Evolutionary conservation across 2,797 vertebrate species (phyloP).

Genomic region (Saxicola maurus): DNA sequence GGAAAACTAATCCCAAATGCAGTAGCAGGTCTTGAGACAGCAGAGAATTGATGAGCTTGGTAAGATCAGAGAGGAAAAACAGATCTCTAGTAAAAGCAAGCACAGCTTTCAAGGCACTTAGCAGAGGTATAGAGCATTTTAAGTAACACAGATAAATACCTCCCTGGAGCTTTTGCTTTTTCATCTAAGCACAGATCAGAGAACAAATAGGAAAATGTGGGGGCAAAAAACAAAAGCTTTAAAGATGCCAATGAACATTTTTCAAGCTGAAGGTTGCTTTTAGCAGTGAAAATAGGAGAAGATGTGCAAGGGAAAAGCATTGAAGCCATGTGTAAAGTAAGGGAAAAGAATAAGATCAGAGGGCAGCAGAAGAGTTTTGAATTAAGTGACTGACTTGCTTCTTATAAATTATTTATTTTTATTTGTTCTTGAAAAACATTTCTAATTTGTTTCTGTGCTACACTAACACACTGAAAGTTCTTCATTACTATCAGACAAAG

Average conservation of each 20-base stretch:
- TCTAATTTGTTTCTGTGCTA: background rate
- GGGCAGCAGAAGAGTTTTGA: background rate
- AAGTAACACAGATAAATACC: slow-evolving; percentile 50
- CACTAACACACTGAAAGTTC: background rate
- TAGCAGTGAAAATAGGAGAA: slow-evolving; percentile 1
- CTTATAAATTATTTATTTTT: background rate
- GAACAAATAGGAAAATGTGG: background rate
- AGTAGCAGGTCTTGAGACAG: background rate
- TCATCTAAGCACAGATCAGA: slow-evolving; percentile 27
- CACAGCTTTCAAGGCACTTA: slow-evolving; percentile 33
- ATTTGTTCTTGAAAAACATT: slow-evolving; percentile 1
- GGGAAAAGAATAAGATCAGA: background rate
- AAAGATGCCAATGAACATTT: slow-evolving; percentile 23
- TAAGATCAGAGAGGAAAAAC: slow-evolving; percentile 37
- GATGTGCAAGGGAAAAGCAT: background rate
- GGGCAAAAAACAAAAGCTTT: background rate
- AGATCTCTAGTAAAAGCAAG: slow-evolving; percentile 36
- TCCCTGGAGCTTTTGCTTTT: slow-evolving; percentile 39
- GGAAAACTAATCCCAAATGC: background rate
- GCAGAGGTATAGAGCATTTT: slow-evolving; percentile 26
- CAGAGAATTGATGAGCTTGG: slow-evolving; percentile 37
- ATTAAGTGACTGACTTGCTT: background rate
- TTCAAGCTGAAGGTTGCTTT: slow-evolving; percentile 30
- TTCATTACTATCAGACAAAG: background rate
- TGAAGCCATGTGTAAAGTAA: background rate